These are phyloP conservation scores for Catalaphyllia jardinei DNA, from an alignment of 64 coral and sea anemone species.

Conservation along the genomic window DNA sequence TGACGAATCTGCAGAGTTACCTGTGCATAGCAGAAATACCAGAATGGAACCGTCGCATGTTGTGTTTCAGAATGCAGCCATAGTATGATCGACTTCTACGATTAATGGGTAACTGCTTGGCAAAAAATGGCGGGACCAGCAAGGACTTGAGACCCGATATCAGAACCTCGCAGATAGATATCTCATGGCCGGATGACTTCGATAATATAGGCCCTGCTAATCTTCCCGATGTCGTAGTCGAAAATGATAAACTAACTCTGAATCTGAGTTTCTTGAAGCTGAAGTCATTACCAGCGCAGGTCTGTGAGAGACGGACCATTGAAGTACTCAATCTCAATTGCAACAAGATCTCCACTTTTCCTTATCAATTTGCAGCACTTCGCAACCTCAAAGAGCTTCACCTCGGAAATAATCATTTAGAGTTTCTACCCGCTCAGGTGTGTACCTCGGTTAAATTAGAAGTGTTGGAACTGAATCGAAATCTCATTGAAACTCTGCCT, in stretches of 20 bases:
- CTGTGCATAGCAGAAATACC: neutral
- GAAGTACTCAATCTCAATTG: constrained; percentile 67
- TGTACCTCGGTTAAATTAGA: constrained; percentile 77
- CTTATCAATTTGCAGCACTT: constrained; percentile 77
- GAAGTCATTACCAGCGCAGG: constrained; percentile 57
- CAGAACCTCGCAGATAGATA: constrained; percentile 27
- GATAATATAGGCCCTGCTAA: constrained; percentile 29
- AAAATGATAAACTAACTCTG: constrained; percentile 76
- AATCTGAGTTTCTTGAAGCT: constrained; percentile 68
- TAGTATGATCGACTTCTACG: neutral
- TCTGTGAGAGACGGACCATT: constrained; percentile 38
- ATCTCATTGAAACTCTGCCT: constrained; percentile 61
- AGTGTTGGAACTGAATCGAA: constrained; percentile 82
- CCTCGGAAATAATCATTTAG: constrained; percentile 79
- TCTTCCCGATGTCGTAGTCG: constrained; percentile 53
- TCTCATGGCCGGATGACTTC: constrained; percentile 67
- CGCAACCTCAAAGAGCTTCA: constrained; percentile 80
- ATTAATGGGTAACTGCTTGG: constrained; percentile 29
- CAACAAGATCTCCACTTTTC: constrained; percentile 82
- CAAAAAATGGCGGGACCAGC: neutral
- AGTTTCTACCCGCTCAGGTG: constrained; percentile 85
- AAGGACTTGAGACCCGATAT: neutral
- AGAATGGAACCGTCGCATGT: neutral
- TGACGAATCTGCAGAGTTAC: neutral
- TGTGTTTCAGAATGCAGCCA: neutral